Percentiles rank a stretch among this genome's conserved stretches.
Evolutionary conservation across 2,888 invertebrate genomes (phyloP).

Genomic region (Acrocyrtus sp.): DNA sequence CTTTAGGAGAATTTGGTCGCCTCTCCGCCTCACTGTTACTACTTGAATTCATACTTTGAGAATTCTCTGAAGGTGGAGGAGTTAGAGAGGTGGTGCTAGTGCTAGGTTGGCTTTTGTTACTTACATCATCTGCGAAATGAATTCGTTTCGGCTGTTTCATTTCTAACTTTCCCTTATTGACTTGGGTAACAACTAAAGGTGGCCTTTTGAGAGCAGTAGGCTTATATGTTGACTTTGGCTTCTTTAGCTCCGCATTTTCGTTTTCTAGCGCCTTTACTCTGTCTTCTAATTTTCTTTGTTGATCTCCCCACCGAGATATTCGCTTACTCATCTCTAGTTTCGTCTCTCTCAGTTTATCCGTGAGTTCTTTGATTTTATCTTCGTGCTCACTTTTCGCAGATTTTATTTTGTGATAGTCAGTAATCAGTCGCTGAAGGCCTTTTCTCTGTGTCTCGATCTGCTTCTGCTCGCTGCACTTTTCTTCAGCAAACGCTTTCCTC

Average conservation of each 20-base stretch:
- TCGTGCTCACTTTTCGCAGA: constrained; percentile 35
- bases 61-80: not conserved
- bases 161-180: constrained; percentile 3
- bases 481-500: constrained; percentile 1
- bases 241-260: constrained; percentile 41
- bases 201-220: constrained; percentile 33
- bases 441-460: constrained; percentile 23
- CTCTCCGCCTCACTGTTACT: not conserved
- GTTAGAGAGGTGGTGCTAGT: not conserved
- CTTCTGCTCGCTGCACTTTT: constrained; percentile 9
- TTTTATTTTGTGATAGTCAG: constrained; percentile 35
- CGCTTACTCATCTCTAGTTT: constrained; percentile 42
- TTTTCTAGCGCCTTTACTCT: constrained; percentile 43
- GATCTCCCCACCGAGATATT: constrained; percentile 38
- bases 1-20: not conserved
- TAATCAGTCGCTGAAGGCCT: constrained; percentile 18
- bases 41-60: not conserved
- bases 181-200: constrained; percentile 9
- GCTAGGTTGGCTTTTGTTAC: too few species aligned
- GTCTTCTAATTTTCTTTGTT: constrained; percentile 47
- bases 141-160: constrained; percentile 24
- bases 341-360: constrained; percentile 40
- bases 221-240: constrained; percentile 1
- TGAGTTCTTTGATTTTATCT: constrained; percentile 27
- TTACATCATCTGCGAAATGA: constrained; percentile 30